Base-by-base conservation (phyloP, 2,888 invertebrate genomes). In the Spatulosminthurus flaviceps region DNA sequence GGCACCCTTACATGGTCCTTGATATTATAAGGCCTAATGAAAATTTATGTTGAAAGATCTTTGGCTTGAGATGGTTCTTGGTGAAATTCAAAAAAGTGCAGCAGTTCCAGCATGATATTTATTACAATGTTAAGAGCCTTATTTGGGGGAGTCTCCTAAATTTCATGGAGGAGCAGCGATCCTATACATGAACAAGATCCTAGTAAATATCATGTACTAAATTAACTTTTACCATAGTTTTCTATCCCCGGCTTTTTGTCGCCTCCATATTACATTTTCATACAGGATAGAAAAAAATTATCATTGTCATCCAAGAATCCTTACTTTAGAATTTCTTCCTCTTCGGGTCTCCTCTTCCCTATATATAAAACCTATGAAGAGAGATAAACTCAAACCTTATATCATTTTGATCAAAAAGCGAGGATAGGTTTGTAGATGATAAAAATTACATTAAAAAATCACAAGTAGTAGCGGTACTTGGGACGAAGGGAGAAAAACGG, bases 351-450 rank as follows among this genome's bases (percentile, higher is more conserved):
- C 29, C 34, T 29, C 34, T 64, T n/a, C 7, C 34, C n/a, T 34
- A 0, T 22, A 64, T 24, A 24, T n/a, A n/a, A n/a, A n/a, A n/a
- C n/a, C n/a, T n/a, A n/a, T n/a, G n/a, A n/a, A n/a, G n/a, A n/a
- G n/a, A n/a, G n/a, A n/a, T n/a, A n/a, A n/a, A 26, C 34, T 41
- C 61, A 22, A 29, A 4, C 29, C 61, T 13, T 64, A 28, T 29
- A 61, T 74, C 61, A 74, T 74, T 74, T 74, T 74, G 74, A 61
- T 74, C 74, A 74, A 61, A 34, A 74, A 60, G n/a, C 74, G 74
- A 74, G 61, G 74, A 74, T 29, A 74, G 74, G 60, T 61, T 74
- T 61, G 74, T 74, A 74, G 74, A 26, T 26, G 26, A 42, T 70
- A 34, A 41, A 60, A 73, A 73, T 19, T 72, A 72, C 51, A 42